These are phyloP conservation scores for Pecten maximus DNA, from an alignment of 2,888 invertebrate species.

Conservation along the genomic window DNA sequence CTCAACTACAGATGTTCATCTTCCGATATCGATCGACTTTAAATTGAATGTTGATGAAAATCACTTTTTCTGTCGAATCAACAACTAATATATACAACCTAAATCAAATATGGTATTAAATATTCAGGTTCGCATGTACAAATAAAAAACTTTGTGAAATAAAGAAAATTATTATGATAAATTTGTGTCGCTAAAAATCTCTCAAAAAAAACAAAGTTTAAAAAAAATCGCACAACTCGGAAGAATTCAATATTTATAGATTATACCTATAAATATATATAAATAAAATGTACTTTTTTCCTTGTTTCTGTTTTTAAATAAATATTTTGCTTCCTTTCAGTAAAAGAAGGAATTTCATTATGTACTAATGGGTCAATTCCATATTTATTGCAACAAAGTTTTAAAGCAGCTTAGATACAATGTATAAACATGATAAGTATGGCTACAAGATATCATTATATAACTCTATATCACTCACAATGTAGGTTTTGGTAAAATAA, in stretches of 20 bases:
- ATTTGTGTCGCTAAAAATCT: slow-evolving; percentile 25
- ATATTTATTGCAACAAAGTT: not conserved
- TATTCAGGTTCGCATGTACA: slow-evolving; percentile 27
- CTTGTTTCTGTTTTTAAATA: not conserved
- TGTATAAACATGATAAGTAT: slow-evolving; percentile 15
- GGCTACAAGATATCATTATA: not conserved
- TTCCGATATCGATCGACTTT: not conserved
- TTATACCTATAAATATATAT: slow-evolving; percentile 36
- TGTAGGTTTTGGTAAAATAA: not conserved
- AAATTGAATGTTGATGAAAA: not conserved
- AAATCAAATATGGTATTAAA: slow-evolving; percentile 23
- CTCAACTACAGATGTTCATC: not conserved
- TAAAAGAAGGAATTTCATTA: not conserved
- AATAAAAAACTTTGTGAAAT: not conserved
- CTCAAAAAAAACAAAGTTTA: not conserved
- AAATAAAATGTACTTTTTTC: not conserved
- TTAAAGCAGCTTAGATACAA: not conserved
- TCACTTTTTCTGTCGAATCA: not conserved
- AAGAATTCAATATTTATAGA: not conserved
- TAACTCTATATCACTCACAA: not conserved
- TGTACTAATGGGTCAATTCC: not conserved
- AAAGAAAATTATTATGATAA: not conserved
- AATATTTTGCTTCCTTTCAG: not conserved
- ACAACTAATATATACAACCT: slow-evolving; percentile 10
- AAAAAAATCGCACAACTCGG: not conserved